phyloP scores from a whole-genome alignment of 2,113 vertebrate genomes.

The Menidia beryllina region DNA sequence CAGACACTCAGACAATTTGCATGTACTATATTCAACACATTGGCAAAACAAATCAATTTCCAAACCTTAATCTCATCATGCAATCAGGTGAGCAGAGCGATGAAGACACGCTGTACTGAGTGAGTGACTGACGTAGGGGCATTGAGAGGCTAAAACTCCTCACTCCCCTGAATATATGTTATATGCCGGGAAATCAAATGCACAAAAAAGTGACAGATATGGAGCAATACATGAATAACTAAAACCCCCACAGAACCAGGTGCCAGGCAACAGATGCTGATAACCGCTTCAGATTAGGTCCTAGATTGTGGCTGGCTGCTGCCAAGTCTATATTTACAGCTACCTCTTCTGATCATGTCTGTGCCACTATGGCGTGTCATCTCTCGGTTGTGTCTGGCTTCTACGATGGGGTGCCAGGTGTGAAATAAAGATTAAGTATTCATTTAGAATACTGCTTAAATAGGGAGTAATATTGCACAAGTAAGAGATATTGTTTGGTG shows the following conservation, averaged over 20 bases:
- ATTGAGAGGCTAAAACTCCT: slow-evolving; percentile 52
- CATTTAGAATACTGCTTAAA: slow-evolving; percentile 46
- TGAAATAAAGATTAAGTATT: slow-evolving; percentile 68
- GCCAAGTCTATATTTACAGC: slow-evolving; percentile 73
- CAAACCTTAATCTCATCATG: slow-evolving; percentile 36
- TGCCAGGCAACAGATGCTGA: slow-evolving; percentile 78
- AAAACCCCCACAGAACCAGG: slow-evolving; percentile 59
- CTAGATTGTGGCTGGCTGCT: slow-evolving; percentile 63
- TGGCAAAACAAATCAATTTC: slow-evolving; percentile 65
- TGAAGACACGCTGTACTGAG: slow-evolving; percentile 3
- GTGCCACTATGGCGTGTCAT: slow-evolving; percentile 41
- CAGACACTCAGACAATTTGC: slow-evolving; percentile 47
- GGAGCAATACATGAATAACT: slow-evolving; percentile 70
- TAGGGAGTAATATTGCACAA: slow-evolving; percentile 16
- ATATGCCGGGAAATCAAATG: slow-evolving; percentile 45
- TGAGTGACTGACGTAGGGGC: slow-evolving; percentile 38
- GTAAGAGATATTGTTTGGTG: slow-evolving; percentile 13
- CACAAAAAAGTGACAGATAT: slow-evolving; percentile 64
- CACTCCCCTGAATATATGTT: slow-evolving; percentile 51
- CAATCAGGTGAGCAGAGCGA: slow-evolving; percentile 47
- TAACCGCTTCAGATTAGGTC: slow-evolving; percentile 72
- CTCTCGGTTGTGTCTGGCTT: slow-evolving; percentile 53
- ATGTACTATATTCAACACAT: slow-evolving; percentile 47
- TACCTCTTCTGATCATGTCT: slow-evolving; percentile 43
- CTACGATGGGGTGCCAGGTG: slow-evolving; percentile 62